These are phyloP conservation scores for Adineta ricciae DNA, from an alignment of 2,888 invertebrate species.

Conservation along the genomic window DNA sequence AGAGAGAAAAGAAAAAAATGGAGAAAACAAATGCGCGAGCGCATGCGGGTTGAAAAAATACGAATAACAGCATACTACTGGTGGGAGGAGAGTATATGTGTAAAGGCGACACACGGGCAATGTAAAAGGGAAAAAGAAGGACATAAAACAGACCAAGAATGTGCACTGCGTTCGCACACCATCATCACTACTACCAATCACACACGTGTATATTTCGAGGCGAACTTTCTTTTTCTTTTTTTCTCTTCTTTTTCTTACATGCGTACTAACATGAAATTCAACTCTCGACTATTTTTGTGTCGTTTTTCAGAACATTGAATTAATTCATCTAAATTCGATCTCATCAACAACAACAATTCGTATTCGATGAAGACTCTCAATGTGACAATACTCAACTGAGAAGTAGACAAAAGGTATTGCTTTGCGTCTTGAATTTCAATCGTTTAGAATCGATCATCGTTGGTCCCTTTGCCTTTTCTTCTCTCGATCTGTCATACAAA, in stretches of 20 bases:
- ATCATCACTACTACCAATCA: background rate
- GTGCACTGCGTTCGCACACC: background rate
- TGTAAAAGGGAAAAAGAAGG: background rate
- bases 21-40: constrained; percentile 4
- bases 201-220: background rate
- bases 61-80: background rate
- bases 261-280: background rate
- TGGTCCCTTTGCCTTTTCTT: no score
- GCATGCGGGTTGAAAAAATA: background rate
- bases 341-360: background rate
- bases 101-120: background rate
- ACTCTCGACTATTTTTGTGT: background rate
- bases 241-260: background rate
- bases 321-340: background rate
- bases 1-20: background rate
- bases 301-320: background rate
- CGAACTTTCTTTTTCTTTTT: background rate
- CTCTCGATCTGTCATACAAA: no score
- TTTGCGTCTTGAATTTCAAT: no score
- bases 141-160: constrained; percentile 13
- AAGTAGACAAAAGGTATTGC: no score
- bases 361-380: background rate
- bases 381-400: no score
- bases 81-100: background rate
- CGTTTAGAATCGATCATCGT: no score